Percentiles rank a stretch among this genome's conserved stretches.
Evolutionary conservation across 2,113 vertebrate species (phyloP).

Genomic region (Symphodus melops): DNA sequence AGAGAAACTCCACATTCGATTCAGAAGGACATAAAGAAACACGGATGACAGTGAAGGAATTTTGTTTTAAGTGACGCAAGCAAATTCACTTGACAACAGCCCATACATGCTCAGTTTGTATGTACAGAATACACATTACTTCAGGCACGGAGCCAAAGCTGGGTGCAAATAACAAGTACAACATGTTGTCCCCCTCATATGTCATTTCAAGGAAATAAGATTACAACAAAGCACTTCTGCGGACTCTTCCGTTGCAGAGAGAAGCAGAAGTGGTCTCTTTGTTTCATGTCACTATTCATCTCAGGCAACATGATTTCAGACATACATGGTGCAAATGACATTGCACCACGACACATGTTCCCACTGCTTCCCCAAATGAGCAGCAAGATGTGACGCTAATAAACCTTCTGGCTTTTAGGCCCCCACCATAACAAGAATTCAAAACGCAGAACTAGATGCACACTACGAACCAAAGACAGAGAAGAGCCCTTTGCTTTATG

Average conservation of each 20-base stretch:
- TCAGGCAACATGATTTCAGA: conserved; percentile 59
- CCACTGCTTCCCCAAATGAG: conserved; percentile 51
- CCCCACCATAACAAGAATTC: background rate
- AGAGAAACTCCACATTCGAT: too few relatives aligned
- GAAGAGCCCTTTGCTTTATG: too few relatives aligned
- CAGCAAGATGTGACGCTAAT: background rate
- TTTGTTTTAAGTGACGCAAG: background rate
- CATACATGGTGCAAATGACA: conserved; percentile 65
- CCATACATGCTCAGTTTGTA: background rate
- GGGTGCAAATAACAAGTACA: conserved; percentile 2
- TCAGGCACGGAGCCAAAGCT: background rate
- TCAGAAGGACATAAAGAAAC: background rate
- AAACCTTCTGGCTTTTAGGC: background rate
- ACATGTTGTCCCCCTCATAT: background rate
- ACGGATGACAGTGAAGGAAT: background rate
- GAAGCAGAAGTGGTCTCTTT: conserved; percentile 75
- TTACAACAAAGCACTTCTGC: conserved; percentile 59
- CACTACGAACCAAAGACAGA: background rate
- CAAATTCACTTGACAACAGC: conserved; percentile 7
- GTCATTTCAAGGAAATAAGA: conserved; percentile 67
- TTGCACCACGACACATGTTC: conserved; percentile 50
- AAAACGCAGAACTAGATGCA: background rate
- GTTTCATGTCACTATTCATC: conserved; percentile 57
- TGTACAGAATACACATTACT: background rate
- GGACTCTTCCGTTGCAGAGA: conserved; percentile 52